Evolutionary conservation across 2,113 vertebrate species (phyloP).

Genomic region (Propithecus coquereli): DNA sequence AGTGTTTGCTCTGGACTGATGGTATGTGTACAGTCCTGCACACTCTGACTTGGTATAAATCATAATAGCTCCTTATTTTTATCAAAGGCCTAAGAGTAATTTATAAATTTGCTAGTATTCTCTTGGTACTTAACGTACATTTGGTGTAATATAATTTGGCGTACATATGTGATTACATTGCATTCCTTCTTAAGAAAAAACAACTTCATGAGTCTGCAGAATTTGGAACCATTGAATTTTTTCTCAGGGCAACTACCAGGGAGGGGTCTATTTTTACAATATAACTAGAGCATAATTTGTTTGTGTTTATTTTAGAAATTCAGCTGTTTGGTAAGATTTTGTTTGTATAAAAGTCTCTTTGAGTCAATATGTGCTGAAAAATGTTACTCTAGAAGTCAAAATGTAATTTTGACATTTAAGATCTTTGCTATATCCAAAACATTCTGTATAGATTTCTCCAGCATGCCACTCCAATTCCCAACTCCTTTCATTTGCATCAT

Average conservation of each 20-base stretch:
- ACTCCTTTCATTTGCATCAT: neutral
- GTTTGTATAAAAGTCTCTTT: neutral
- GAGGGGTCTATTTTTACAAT: neutral
- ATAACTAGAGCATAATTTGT: neutral
- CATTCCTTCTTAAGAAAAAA: neutral
- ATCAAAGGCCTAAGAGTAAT: neutral
- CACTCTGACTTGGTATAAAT: neutral
- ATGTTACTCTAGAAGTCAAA: neutral
- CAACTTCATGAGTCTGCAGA: neutral
- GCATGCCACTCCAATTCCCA: neutral
- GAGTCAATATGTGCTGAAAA: neutral
- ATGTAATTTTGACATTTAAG: neutral
- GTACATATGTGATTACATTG: neutral
- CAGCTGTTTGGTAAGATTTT: neutral
- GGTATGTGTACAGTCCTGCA: neutral
- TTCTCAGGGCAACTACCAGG: neutral
- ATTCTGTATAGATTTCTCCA: neutral
- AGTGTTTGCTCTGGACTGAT: neutral
- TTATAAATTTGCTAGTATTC: neutral
- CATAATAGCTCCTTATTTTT: neutral
- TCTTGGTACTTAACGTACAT: neutral
- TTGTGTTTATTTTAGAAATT: neutral
- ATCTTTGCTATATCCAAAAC: neutral
- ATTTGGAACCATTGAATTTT: neutral
- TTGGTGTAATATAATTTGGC: neutral